phyloP scores from a whole-genome alignment of 2,113 vertebrate genomes.

The Callipepla californica region DNA sequence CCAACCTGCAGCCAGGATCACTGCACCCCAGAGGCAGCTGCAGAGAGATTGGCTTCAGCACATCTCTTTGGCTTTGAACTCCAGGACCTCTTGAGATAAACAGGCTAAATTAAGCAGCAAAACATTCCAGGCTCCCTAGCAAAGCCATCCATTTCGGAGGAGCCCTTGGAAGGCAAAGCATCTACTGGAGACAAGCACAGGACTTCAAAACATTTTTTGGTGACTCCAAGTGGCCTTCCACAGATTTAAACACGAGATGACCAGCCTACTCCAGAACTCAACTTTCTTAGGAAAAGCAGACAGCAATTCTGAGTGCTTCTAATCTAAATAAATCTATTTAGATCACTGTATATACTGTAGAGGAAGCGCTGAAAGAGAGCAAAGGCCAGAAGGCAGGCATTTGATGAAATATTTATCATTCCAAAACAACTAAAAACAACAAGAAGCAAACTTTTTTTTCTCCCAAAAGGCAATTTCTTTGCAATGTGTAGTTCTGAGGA shows the following conservation, averaged over 20 bases:
- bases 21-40: not conserved
- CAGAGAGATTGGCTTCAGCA: not conserved
- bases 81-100: conserved; percentile 57
- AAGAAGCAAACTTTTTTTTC: no score
- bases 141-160: not conserved
- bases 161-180: not conserved
- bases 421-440: not conserved
- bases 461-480: not conserved
- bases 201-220: not conserved
- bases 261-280: not conserved
- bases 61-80: conserved; percentile 33
- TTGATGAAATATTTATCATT: not conserved
- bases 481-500: not conserved
- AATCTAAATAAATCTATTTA: not conserved
- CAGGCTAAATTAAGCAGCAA: conserved; percentile 72
- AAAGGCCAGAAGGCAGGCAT: not conserved
- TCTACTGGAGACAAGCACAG: accelerated
- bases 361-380: not conserved
- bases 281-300: not conserved
- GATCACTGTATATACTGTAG: not conserved
- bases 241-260: not conserved
- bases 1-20: accelerated
- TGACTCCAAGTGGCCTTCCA: not conserved
- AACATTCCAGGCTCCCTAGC: conserved; percentile 60
- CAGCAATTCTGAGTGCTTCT: not conserved